Evolutionary conservation across 2,888 invertebrate species (phyloP).

Genomic region (Tachystola acroxantha): DNA sequence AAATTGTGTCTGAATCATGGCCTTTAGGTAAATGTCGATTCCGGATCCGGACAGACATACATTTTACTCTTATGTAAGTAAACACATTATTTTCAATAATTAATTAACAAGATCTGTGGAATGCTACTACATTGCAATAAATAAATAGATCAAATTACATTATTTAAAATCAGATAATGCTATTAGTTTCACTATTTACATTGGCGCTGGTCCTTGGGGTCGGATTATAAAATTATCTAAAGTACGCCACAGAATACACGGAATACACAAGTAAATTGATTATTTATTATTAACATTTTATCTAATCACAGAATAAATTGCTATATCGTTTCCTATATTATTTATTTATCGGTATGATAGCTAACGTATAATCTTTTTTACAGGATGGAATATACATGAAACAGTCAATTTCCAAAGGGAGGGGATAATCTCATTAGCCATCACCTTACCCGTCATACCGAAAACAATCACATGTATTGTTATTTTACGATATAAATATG

Average conservation of each 20-base stretch:
- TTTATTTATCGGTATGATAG: not conserved
- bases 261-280: slow-evolving; percentile 3
- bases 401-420: too few species aligned
- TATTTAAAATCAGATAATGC: too few species aligned
- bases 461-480: too few species aligned
- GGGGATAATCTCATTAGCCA: too few species aligned
- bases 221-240: slow-evolving; percentile 4
- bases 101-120: not conserved
- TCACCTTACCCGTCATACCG: too few species aligned
- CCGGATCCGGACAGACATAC: too few species aligned
- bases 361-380: too few species aligned
- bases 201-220: slow-evolving; percentile 3
- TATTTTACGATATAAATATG: too few species aligned
- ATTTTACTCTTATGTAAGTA: too few species aligned
- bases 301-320: slow-evolving; percentile 6
- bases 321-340: not conserved
- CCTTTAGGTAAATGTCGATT: too few species aligned
- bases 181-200: not conserved
- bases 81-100: not conserved
- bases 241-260: not conserved
- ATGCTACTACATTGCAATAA: not conserved
- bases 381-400: too few species aligned
- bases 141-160: not conserved
- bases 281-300: slow-evolving; percentile 1
- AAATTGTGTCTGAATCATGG: too few species aligned